These are phyloP conservation scores for Capitulum mitella DNA, from an alignment of 2,888 invertebrate species.

Conservation along the genomic window DNA sequence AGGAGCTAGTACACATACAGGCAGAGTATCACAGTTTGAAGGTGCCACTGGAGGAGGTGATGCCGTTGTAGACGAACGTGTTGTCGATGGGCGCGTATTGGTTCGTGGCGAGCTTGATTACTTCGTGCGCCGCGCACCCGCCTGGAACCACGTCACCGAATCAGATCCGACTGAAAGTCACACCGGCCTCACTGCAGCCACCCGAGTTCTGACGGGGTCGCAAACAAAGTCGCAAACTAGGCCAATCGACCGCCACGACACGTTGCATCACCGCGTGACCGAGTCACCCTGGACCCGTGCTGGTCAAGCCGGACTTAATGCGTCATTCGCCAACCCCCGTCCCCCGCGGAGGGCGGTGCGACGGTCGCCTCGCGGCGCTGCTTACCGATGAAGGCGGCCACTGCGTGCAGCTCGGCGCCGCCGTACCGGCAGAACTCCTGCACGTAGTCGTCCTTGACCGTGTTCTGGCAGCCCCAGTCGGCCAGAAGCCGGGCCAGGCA, in stretches of 20 bases:
- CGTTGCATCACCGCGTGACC: too few species aligned
- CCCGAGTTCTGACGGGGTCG: too few species aligned
- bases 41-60: conserved; percentile 73
- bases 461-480: conserved; percentile 71
- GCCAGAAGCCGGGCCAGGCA: conserved; percentile 62
- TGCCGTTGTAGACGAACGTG: conserved; percentile 90
- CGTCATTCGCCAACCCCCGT: too few species aligned
- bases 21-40: conserved; percentile 62
- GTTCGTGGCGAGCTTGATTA: conserved; percentile 86
- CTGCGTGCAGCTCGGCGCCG: conserved; percentile 86
- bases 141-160: conserved; percentile 49
- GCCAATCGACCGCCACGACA: too few species aligned
- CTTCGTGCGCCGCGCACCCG: conserved; percentile 92
- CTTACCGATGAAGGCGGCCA: conserved; percentile 76
- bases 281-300: too few species aligned
- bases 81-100: conserved; percentile 96
- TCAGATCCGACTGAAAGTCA: too few species aligned
- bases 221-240: too few species aligned
- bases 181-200: too few species aligned
- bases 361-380: too few species aligned
- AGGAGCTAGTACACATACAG: too few species aligned
- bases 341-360: too few species aligned
- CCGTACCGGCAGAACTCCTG: conserved; percentile 95
- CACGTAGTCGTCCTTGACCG: conserved; percentile 82
- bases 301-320: too few species aligned